Evolutionary conservation across 2,113 vertebrate species (phyloP).

Genomic region (Thermophis baileyi): DNA sequence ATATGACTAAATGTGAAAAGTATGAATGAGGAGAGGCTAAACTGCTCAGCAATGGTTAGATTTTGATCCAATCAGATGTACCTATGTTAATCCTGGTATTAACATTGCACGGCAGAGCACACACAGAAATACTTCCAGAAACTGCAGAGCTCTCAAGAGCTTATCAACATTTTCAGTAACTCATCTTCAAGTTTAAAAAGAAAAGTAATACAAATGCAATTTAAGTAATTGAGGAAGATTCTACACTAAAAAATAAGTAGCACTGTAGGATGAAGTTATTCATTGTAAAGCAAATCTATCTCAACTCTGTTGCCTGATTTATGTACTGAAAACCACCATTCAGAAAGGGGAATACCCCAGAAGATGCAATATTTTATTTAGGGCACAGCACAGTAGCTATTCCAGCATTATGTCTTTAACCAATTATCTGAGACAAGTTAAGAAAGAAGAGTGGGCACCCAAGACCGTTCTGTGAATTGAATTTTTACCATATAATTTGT

Average conservation of each 20-base stretch:
- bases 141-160: constrained; percentile 5
- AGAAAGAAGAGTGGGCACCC: neutral
- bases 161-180: constrained; percentile 12
- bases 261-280: neutral
- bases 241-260: neutral
- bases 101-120: constrained; percentile 28
- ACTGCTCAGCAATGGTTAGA: neutral
- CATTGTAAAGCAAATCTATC: neutral
- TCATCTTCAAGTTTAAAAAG: constrained; percentile 17
- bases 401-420: neutral
- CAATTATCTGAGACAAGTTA: neutral
- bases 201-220: constrained; percentile 1
- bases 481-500: neutral
- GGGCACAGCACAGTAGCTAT: neutral
- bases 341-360: neutral
- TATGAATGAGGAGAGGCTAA: neutral
- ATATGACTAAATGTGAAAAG: neutral
- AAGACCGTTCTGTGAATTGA: neutral
- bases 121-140: constrained; percentile 28
- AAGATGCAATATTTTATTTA: neutral
- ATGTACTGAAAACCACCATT: neutral
- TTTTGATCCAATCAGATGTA: constrained; percentile 20
- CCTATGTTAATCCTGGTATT: constrained; percentile 35
- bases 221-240: constrained; percentile 13
- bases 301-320: neutral